Base-by-base conservation (phyloP, 2,888 invertebrate species). In the Hirudinaria manillensis region DNA sequence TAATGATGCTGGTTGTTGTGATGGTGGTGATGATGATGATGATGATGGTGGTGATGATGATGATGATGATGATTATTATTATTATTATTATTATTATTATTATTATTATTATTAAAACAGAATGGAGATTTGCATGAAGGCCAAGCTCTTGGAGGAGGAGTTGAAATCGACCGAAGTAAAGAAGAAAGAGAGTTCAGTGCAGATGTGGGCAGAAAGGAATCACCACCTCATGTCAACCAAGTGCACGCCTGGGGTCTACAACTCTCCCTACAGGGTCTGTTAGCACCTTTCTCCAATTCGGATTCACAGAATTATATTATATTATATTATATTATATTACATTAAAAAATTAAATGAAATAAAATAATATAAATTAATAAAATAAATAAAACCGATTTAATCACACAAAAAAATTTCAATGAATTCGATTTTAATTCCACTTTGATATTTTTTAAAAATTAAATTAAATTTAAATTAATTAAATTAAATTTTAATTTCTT, bases 141-240 rank as follows among this genome's bases (percentile, higher is more conserved):
- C 56, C 19, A 16, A 13, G 16, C 24, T 38, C 19, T 27, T 72
- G 7, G 72, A 79, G 79, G 56, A 34, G 34, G 36, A 68, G 36
- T 16, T 16, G 45, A 68, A 16, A 32, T 29, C 0, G 68, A 68
- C 34, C 32, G n/a, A 68, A 32, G 36, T 80, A 45, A 82, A 83
- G 38, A 83, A 81, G 78, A 79, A 82, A n/a, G 84, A 84, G 56
- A 82, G 82, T 67, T 82, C 83, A 78, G 80, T 80, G 65, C 79
- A 80, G 70, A 81, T 82, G 61, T 77, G 80, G 32, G 83, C 84
- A 10, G 77, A 81, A 70, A 83, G 82, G 76, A 80, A 82, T 71
- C 85, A 85, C 78, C 81, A 83, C 75, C 81, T 85, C 21, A 78
- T 84, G 75, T 84, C 84, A 76, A 85, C 84, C n/a, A 78, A 81